Conservation (phyloP, 2,797 vertebrate genomes). For the Phyllotis vaccarum region DNA sequence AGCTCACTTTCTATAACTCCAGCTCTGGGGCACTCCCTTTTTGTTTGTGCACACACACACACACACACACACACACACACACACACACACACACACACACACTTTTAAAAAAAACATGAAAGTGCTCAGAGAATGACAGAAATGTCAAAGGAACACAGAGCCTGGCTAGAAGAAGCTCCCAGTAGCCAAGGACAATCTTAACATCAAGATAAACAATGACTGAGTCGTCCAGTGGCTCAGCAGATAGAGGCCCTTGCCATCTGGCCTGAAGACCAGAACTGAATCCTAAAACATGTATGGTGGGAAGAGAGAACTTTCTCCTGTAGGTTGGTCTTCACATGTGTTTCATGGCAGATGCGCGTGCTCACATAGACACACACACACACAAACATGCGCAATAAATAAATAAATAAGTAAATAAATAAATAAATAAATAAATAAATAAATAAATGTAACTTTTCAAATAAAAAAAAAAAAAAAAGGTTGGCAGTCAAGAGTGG, state of each 20-base stretch:
- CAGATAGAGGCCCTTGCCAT: too few relatives aligned
- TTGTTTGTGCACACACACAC: not conserved
- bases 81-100: not conserved
- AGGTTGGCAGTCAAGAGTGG: not conserved
- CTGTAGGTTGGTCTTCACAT: not conserved
- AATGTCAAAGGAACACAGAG: conserved; percentile 51
- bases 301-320: not conserved
- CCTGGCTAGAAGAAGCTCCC: not conserved
- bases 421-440: too few relatives aligned
- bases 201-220: not conserved
- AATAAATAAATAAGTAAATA: too few relatives aligned
- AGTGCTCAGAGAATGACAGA: not conserved
- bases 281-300: not conserved
- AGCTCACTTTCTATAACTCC: not conserved
- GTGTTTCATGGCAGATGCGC: not conserved
- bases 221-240: not conserved
- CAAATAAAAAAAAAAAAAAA: not conserved
- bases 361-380: not conserved
- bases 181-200: not conserved
- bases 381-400: not conserved
- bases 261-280: not conserved
- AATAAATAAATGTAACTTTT: not conserved
- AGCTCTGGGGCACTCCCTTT: too few relatives aligned
- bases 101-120: not conserved
- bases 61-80: not conserved